phyloP scores from a whole-genome alignment of 2,888 invertebrate genomes.

The Arge pagana region DNA sequence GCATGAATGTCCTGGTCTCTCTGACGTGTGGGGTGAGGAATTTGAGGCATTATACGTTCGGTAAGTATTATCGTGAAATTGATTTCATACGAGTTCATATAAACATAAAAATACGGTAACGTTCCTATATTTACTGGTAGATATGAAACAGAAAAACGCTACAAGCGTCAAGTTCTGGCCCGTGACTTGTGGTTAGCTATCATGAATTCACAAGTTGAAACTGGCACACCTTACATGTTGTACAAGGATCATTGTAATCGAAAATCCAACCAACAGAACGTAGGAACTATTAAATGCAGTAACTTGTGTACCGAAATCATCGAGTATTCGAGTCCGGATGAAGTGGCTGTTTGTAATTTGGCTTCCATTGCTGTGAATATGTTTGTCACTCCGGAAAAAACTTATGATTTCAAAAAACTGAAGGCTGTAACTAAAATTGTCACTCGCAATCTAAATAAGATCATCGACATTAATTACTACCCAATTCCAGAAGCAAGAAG shows the following conservation, averaged over 20 bases:
- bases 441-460: slow-evolving; percentile 91
- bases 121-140: slow-evolving; percentile 45
- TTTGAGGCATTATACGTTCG: slow-evolving; percentile 86
- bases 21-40: slow-evolving; percentile 93
- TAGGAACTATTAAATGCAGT: slow-evolving; percentile 97
- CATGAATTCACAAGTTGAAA: slow-evolving; percentile 93
- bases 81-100: slow-evolving; percentile 8
- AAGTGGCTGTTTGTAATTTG: slow-evolving; percentile 96
- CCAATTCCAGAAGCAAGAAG: slow-evolving; percentile 86
- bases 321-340: slow-evolving; percentile 89
- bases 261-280: slow-evolving; percentile 97
- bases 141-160: slow-evolving; percentile 83
- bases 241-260: slow-evolving; percentile 96
- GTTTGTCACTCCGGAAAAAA: slow-evolving; percentile 80
- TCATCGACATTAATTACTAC: slow-evolving; percentile 96
- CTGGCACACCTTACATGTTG: slow-evolving; percentile 97
- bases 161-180: slow-evolving; percentile 73
- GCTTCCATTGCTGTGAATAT: slow-evolving; percentile 96
- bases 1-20: slow-evolving; percentile 85
- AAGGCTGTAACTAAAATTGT: slow-evolving; percentile 86
- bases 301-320: slow-evolving; percentile 98
- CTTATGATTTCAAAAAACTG: slow-evolving; percentile 86
- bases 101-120: slow-evolving; percentile 7
- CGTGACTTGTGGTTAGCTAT: slow-evolving; percentile 93
- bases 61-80: slow-evolving; percentile 49